Evolutionary conservation across 1,140 invertebrate species (phyloP), one percentile per base, ranked within the genome.

Genomic region (Drosophila prosaltans): DNA sequence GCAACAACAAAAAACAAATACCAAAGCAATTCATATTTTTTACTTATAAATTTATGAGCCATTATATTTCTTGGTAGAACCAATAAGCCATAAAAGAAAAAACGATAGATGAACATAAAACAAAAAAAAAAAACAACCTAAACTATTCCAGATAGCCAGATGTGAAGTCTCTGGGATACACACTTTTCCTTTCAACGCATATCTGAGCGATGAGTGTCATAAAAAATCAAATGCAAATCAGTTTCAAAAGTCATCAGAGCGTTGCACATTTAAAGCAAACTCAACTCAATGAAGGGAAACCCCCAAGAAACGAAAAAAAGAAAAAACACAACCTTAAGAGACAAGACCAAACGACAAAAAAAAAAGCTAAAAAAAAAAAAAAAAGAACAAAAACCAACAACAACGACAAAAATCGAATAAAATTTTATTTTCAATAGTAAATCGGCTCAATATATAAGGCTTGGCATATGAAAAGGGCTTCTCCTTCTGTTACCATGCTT

Each of bases 341-440:
- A 48, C 57, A 61, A 72, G 57, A 36, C 1, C 32, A 36, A 36
- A 51, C 11, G 48, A 39, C 45, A 57, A 41, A 30, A 41, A 30
- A 41, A 65, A 70, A 78, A 81, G 16, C 16, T 16, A 74, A 62
- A 62, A 39, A 51, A 65, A 30, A 51, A 65, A 30, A 30, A 0
- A 16, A 16, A 16, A 16, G 16, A 16, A 16, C 0, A 16, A 16
- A 16, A 16, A 16, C 16, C 16, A 16, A 36, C 6, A 36, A 36
- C 32, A 36, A 36, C 32, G 32, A 36, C 32, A 36, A 72, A 83
- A 83, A 80, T 88, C 80, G 66, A 88, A 88, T 88, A 88, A 88
- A 88, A 88, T 83, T 88, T 78, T 88, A 88, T 88, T 89, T 89
- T 88, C 80, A 83, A 80, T 88, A 88, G 83, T 89, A 88, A 88